These are phyloP conservation scores for Mola mola DNA, from an alignment of 2,113 vertebrate genomes.

Conservation along the genomic window DNA sequence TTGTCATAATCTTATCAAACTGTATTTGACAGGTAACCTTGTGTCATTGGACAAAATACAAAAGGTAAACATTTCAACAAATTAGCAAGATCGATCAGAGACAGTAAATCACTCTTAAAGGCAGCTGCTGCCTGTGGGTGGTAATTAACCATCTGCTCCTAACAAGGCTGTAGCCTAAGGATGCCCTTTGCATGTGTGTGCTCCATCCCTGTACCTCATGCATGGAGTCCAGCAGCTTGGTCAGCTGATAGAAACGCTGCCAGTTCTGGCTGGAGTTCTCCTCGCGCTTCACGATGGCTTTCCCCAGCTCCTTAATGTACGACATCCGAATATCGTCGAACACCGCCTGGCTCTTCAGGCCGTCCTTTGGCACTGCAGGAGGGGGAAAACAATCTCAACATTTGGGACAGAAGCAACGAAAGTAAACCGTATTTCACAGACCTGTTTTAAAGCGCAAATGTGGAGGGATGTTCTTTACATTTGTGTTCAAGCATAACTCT, in stretches of 20 bases:
- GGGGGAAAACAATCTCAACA: constrained; percentile 22
- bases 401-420: constrained; percentile 8
- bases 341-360: constrained; percentile 93
- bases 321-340: constrained; percentile 99
- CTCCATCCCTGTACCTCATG: constrained; percentile 86
- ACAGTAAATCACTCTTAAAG: neutral
- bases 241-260: constrained; percentile 99
- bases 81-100: neutral
- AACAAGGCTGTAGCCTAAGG: neutral
- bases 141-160: neutral
- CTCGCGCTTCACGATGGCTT: constrained; percentile 97
- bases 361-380: constrained; percentile 93
- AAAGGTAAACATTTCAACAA: neutral
- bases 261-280: constrained; percentile 99
- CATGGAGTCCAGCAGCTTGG: constrained; percentile 98
- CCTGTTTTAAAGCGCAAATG: too few relatives aligned
- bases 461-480: too few relatives aligned
- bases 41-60: neutral
- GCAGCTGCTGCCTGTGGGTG: constrained; percentile 2
- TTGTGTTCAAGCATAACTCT: too few relatives aligned
- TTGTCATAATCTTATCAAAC: too few relatives aligned
- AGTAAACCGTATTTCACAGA: too few relatives aligned
- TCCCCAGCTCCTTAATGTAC: constrained; percentile 98
- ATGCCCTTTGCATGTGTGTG: neutral
- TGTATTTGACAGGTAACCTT: too few relatives aligned